Evolutionary conservation across 2,113 vertebrate species (phyloP).

Genomic region (Carollia perspicillata): DNA sequence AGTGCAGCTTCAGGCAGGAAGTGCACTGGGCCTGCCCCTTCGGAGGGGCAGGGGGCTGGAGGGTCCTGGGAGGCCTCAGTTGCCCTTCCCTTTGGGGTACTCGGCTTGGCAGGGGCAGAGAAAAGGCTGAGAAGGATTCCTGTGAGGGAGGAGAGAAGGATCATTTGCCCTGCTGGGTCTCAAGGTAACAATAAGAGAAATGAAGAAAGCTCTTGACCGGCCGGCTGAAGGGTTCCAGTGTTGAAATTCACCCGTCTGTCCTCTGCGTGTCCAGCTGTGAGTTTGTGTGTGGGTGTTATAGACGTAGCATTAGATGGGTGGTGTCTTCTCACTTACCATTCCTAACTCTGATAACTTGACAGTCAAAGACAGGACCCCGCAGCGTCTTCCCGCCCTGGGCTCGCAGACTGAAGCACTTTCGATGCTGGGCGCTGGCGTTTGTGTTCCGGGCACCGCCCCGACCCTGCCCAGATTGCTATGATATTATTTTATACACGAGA

Average conservation of each 20-base stretch:
- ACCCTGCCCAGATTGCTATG: slow-evolving; percentile 78
- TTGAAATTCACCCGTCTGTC: not conserved
- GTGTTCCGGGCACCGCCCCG: slow-evolving; percentile 65
- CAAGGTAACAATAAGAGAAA: not conserved
- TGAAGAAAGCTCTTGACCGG: slow-evolving; percentile 37
- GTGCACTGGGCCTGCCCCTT: not conserved
- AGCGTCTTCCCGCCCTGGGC: slow-evolving; percentile 77
- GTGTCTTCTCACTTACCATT: slow-evolving; percentile 71
- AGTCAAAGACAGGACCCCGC: slow-evolving; percentile 65
- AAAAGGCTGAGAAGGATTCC: not conserved
- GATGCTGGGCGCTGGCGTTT: slow-evolving; percentile 77
- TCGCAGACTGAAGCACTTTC: slow-evolving; percentile 89
- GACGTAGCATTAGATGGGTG: slow-evolving; percentile 68
- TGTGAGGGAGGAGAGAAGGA: slow-evolving; percentile 12
- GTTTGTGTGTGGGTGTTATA: slow-evolving; percentile 64
- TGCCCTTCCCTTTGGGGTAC: not conserved
- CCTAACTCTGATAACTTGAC: slow-evolving; percentile 84
- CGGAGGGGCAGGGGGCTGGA: not conserved
- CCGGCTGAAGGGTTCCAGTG: not conserved
- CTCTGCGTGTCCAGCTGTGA: not conserved
- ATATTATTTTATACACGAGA: slow-evolving; percentile 85
- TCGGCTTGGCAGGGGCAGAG: not conserved
- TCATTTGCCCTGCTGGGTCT: not conserved
- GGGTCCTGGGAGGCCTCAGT: not conserved
- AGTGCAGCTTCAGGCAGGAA: not conserved